These are phyloP conservation scores for Aphaenogaster ashmeadi DNA, from an alignment of 1,140 invertebrate species.

Conservation along the genomic window DNA sequence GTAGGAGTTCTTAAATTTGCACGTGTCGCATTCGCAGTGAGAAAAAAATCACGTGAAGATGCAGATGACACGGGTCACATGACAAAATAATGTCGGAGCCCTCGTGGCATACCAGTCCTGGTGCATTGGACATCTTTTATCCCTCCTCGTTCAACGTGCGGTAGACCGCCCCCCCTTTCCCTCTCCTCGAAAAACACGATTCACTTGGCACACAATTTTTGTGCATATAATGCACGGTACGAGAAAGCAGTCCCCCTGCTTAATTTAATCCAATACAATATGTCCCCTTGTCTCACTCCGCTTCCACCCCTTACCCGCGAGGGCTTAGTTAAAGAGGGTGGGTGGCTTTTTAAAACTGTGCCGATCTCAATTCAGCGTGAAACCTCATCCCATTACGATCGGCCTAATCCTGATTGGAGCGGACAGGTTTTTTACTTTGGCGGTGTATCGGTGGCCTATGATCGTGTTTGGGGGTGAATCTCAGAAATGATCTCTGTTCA, in stretches of 20 bases:
- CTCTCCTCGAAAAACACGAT: slow-evolving; percentile 79
- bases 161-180: slow-evolving; percentile 34
- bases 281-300: slow-evolving; percentile 78
- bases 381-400: slow-evolving; percentile 86
- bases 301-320: slow-evolving; percentile 48
- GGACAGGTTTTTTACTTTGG: slow-evolving; percentile 81
- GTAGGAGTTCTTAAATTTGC: slow-evolving; percentile 17
- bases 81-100: slow-evolving; percentile 82
- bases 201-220: slow-evolving; percentile 86
- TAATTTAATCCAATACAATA: slow-evolving; percentile 87
- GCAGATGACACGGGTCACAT: slow-evolving; percentile 85
- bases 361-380: slow-evolving; percentile 84
- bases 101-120: slow-evolving; percentile 56
- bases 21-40: slow-evolving; percentile 50
- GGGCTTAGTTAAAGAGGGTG: slow-evolving; percentile 81
- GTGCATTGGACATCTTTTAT: slow-evolving; percentile 44
- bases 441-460: slow-evolving; percentile 68
- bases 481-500: not conserved
- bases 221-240: slow-evolving; percentile 81
- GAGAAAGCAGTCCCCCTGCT: slow-evolving; percentile 76
- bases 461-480: not conserved
- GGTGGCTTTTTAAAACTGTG: slow-evolving; percentile 86
- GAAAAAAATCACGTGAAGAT: slow-evolving; percentile 76
- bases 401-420: slow-evolving; percentile 81
- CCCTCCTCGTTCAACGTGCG: slow-evolving; percentile 11